These are phyloP conservation scores for Stenodema calcarata DNA, from an alignment of 2,888 invertebrate species.

Conservation along the genomic window DNA sequence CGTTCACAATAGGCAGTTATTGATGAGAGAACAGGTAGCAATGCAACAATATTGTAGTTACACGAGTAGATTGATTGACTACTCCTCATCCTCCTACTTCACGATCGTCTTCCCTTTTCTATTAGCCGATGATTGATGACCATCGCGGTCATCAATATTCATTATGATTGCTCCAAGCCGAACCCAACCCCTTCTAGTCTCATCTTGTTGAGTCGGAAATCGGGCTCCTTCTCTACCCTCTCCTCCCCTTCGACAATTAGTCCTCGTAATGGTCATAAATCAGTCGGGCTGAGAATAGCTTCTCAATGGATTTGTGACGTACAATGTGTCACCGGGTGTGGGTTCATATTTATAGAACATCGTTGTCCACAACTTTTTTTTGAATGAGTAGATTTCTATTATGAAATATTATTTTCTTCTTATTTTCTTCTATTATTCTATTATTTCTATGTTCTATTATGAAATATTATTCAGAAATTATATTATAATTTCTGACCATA, in stretches of 20 bases:
- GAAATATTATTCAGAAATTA: too few relatives aligned
- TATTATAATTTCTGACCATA: too few relatives aligned
- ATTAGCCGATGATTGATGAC: conserved; percentile 40
- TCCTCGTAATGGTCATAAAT: conserved; percentile 37
- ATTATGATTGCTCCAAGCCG: conserved; percentile 31
- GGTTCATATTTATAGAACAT: not conserved
- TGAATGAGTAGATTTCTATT: too few relatives aligned
- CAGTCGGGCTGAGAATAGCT: not conserved
- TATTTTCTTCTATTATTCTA: too few relatives aligned
- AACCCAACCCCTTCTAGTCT: not conserved
- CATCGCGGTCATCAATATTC: conserved; percentile 44
- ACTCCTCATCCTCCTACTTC: conserved; percentile 24
- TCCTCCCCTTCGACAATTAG: conserved; percentile 24
- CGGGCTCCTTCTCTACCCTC: conserved; percentile 3
- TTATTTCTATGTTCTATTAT: too few relatives aligned
- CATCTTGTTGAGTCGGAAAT: conserved; percentile 14
- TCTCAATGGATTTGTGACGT: not conserved
- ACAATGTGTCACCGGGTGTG: not conserved
- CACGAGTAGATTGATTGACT: conserved; percentile 21
- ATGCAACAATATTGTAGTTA: conserved; percentile 23
- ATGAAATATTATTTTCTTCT: too few relatives aligned
- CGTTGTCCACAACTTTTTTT: too few relatives aligned
- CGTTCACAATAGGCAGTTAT: conserved; percentile 23
- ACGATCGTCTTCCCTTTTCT: conserved; percentile 15
- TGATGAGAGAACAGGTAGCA: conserved; percentile 39